Evolutionary conservation across 1,140 invertebrate genomes (phyloP), one percentile per base, ranked within the genome.

Genomic region (Proctacanthus coquilletti): DNA sequence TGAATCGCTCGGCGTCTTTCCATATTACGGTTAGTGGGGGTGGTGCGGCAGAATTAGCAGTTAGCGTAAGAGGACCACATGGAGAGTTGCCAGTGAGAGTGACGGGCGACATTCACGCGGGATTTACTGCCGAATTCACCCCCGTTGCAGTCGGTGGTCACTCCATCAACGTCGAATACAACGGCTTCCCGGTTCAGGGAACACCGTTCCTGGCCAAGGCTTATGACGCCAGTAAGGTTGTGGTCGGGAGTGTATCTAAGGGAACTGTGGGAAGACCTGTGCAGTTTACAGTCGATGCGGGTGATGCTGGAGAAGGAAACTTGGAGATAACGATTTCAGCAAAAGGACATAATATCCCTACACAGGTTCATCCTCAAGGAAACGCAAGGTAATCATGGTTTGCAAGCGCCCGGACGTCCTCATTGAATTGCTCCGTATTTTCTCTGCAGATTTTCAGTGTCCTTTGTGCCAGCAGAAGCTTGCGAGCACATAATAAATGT

Each of bases 291-390:
- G 93, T 98, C 23, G 92, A 98, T 67, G 93, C 92, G 5, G 85
- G 83, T 44, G 80, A 89, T 61, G 91, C 93, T 37, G 95, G 95
- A 11, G 94, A 98, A 68, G 95, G 95, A 23, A 97, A 95, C 63
- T 65, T 98, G 33, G 94, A 98, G 67, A 96, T 98, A 25, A 91
- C 89, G 15, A 94, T 98, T 44, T 86, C 84, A 42, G 87, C 86
- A 23, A 75, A 87, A 53, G 91, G 89, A 5, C 74, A 87, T 31
- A 94, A 93, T 55, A 89, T 96, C 45, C 89, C 92, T 13, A 97
- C 93, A 18, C 89, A 95, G 74, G 92, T 97, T n/a, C 86, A 91
- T 60, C 85, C 91, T 9, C 80, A 96, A 60, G 69, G 69, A 47
- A 72, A 70, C 65, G 70, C 70, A 51, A 60, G 57, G 57, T 60